phyloP scores from a whole-genome alignment of 2,797 vertebrate species.

The Borostomias antarcticus region DNA sequence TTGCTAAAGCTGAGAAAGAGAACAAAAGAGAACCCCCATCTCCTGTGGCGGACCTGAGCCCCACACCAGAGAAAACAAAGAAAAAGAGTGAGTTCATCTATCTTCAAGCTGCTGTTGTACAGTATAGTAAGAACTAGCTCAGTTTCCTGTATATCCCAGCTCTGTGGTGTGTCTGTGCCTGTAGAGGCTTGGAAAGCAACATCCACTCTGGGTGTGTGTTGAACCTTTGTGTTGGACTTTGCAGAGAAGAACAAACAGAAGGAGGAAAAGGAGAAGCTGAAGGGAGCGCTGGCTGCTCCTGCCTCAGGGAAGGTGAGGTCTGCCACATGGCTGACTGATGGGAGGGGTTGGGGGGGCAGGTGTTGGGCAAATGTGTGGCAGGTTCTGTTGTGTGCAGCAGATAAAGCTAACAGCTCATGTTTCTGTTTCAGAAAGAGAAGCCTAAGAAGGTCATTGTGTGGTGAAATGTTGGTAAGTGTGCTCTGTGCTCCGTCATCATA shows the following conservation, averaged over 20 bases:
- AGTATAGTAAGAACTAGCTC: too few species aligned
- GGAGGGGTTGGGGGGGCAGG: too few species aligned
- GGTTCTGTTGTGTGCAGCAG: background rate
- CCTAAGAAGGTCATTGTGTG: background rate
- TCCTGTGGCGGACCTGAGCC: background rate
- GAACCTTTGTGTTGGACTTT: background rate
- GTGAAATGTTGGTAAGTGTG: background rate
- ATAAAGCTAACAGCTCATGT: background rate
- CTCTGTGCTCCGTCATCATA: background rate
- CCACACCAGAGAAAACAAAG: background rate
- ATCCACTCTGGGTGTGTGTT: too few species aligned
- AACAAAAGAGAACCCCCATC: background rate
- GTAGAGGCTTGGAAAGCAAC: too few species aligned
- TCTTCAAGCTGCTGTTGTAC: too few species aligned
- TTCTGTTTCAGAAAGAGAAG: conserved; percentile 1
- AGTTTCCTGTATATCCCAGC: too few species aligned
- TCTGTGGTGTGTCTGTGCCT: too few species aligned
- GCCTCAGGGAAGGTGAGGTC: background rate
- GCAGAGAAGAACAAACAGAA: conserved; percentile 1
- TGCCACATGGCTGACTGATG: too few species aligned
- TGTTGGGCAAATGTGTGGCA: too few species aligned
- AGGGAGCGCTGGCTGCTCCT: background rate
- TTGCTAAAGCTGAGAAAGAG: background rate
- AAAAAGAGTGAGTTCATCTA: background rate
- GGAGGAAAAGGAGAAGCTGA: background rate